Base-by-base conservation (phyloP, 2,797 vertebrate species). In the Kryptolebias ocellatus region DNA sequence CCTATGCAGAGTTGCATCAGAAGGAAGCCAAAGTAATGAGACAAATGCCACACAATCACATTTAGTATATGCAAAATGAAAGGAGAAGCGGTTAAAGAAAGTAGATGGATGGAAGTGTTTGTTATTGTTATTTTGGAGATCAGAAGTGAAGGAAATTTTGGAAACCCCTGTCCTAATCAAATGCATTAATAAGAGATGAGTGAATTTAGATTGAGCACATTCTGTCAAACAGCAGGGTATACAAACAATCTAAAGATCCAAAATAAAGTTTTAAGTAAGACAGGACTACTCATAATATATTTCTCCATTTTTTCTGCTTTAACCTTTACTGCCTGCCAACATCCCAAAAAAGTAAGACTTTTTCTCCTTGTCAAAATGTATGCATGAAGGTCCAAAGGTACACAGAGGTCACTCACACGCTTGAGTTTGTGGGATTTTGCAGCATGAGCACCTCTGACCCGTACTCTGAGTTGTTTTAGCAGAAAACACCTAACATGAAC, bases 401-500 rank as follows among this genome's bases (percentile, higher is more conserved):
- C 70, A 68, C 39, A 60, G 11, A 65, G 72, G 51, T 68, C 64
- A 61, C 28, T 78, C 61, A 61, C 53, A 61, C 24, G 17, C 16
- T 17, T 50, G 53, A 75, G 34, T 70, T 44, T 57, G 42, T 11
- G 60, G 69, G 44, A 68, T 58, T 64, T 68, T 60, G 57, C 60
- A 76, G 63, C 65, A 67, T 34, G 37, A 45, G 15, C 60, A 60
- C 55, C 57, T 78, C 59, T 73, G 77, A 82, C 72, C 67, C 18
- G n/a, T 42, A 52, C 61, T 80, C 65, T 60, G 64, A 85, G 69
- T 67, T 77, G 49, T 57, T 57, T 56, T 2, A 27, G 55, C 45
- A 60, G 45, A 62, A 69, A 24, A 76, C 57, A 64, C 62, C 62
- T 72, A 49, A 1, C 16, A 64, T 14, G 6, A 20, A 37, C 37